These are phyloP conservation scores for Drosophila melanosoma DNA, from an alignment of 2,888 invertebrate species.

Conservation along the genomic window DNA sequence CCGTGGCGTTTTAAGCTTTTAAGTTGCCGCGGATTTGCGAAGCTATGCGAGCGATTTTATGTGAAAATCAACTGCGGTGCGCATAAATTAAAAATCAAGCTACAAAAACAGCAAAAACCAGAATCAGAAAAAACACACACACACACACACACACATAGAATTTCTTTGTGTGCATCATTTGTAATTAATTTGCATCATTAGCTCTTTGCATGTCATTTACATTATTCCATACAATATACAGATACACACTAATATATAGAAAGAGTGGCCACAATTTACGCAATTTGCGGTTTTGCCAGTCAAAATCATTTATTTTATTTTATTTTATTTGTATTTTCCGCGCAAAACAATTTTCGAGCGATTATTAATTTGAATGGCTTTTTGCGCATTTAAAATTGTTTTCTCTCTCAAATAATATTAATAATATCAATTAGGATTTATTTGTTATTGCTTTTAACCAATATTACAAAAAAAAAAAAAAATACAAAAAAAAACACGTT, in stretches of 20 bases:
- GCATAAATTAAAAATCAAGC: slow-evolving; percentile 79
- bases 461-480: slow-evolving; percentile 1
- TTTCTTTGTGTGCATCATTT: slow-evolving; percentile 64
- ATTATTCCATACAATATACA: slow-evolving; percentile 19
- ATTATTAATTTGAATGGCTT: slow-evolving; percentile 62
- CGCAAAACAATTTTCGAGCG: slow-evolving; percentile 53
- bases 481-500: not conserved
- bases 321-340: slow-evolving; percentile 22
- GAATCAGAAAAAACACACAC: not conserved
- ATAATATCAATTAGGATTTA: slow-evolving; percentile 61
- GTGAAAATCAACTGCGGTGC: slow-evolving; percentile 78
- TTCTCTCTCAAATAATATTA: slow-evolving; percentile 55
- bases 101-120: slow-evolving; percentile 38
- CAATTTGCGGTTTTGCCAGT: slow-evolving; percentile 70
- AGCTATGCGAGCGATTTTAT: slow-evolving; percentile 71
- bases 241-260: not conserved
- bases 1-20: slow-evolving; percentile 76
- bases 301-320: slow-evolving; percentile 68
- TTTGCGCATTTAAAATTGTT: slow-evolving; percentile 60
- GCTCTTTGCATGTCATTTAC: slow-evolving; percentile 47
- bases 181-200: slow-evolving; percentile 78
- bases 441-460: slow-evolving; percentile 19
- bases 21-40: slow-evolving; percentile 76
- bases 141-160: slow-evolving; percentile 10
- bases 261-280: slow-evolving; percentile 59